A percentile compares a stretch with the other conserved stretches of the same genome.
Evolutionary conservation across 2,888 invertebrate species (phyloP).

Genomic region (Xylota sylvarum): DNA sequence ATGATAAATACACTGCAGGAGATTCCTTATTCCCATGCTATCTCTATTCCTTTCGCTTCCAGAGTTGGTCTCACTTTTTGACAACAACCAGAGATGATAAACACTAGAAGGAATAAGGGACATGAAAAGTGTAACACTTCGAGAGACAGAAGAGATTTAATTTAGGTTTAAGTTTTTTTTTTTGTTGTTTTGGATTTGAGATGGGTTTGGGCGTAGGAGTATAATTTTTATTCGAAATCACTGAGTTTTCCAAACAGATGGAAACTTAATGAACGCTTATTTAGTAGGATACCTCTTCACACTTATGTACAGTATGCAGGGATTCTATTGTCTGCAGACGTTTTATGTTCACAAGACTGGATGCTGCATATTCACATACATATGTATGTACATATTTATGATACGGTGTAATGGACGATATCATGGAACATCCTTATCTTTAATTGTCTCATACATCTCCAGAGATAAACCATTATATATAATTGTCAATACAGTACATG

Average conservation of each 20-base stretch:
- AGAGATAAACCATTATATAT: no score
- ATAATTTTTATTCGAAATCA: conserved; percentile 26
- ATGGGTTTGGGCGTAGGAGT: conserved; percentile 2
- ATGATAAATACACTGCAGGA: conserved; percentile 64
- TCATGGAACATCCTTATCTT: no score
- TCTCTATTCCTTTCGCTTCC: background rate
- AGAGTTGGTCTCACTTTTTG: conserved; percentile 48
- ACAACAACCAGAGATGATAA: conserved; percentile 50
- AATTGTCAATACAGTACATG: background rate
- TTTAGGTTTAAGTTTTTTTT: no score
- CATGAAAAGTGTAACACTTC: conserved; percentile 41
- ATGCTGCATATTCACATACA: background rate
- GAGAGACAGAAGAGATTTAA: conserved; percentile 45
- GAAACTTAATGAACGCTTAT: conserved; percentile 59
- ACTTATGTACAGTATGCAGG: conserved; percentile 19
- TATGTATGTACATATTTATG: no score
- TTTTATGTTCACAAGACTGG: background rate
- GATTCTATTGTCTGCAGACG: background rate
- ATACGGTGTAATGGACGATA: no score
- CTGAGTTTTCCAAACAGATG: conserved; percentile 6
- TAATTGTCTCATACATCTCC: no score
- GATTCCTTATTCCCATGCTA: conserved; percentile 8
- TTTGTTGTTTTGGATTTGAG: background rate
- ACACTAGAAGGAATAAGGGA: conserved; percentile 26
- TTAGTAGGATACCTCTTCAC: conserved; percentile 45